Conservation (phyloP, 2,113 vertebrate species). For the Rhagologus leucostigma region DNA sequence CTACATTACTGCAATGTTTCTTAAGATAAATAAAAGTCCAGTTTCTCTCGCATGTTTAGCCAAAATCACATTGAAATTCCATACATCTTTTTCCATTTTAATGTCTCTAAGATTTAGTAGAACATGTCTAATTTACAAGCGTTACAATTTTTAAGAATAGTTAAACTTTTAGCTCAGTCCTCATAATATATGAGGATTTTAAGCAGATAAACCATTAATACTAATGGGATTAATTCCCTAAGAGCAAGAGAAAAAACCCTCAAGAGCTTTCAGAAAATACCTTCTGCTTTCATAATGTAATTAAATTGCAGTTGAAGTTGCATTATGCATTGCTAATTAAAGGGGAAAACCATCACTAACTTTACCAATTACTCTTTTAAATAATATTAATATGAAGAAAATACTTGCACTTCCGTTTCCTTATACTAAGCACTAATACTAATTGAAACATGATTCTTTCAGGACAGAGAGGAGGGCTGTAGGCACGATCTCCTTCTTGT, state of each 20-base stretch:
- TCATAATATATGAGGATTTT: background rate
- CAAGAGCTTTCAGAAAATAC: background rate
- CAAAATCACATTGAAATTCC: conserved; percentile 1
- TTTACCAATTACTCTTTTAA: background rate
- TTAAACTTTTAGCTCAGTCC: conserved; percentile 1
- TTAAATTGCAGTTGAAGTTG: conserved; percentile 10
- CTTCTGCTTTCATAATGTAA: background rate
- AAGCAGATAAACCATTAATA: conserved; percentile 26
- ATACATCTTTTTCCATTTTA: background rate
- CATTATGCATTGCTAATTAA: conserved; percentile 19
- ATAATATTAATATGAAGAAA: background rate
- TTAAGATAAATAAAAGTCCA: background rate
- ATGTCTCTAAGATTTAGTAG: background rate
- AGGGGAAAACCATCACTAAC: background rate
- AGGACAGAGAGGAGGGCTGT: background rate
- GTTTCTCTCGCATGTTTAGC: background rate
- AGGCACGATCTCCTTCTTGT: background rate
- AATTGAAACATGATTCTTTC: background rate
- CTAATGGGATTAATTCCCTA: conserved; percentile 8
- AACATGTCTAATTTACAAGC: background rate
- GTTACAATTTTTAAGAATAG: background rate
- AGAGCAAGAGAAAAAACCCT: background rate
- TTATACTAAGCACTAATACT: background rate
- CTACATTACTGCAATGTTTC: background rate
- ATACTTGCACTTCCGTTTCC: background rate